Conservation (phyloP, 2,113 vertebrate genomes). For the Murina feae region DNA sequence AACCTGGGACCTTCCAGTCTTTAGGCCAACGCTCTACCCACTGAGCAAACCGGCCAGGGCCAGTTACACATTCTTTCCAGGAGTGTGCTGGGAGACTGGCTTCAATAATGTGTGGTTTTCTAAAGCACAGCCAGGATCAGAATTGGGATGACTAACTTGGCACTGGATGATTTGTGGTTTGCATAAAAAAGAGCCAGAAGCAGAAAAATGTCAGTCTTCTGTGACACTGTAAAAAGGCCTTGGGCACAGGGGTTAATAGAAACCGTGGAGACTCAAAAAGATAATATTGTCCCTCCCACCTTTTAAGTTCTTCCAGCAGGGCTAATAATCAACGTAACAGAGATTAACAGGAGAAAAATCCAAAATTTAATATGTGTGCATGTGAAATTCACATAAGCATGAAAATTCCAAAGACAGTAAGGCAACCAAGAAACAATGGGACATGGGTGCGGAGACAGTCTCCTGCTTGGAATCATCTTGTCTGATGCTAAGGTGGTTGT, state of each 20-base stretch:
- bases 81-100: not conserved
- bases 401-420: not conserved
- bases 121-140: not conserved
- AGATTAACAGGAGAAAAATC: not conserved
- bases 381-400: not conserved
- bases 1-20: too few species aligned
- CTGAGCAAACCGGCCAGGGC: too few species aligned
- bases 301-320: not conserved
- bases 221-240: not conserved
- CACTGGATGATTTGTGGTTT: not conserved
- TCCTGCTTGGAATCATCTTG: not conserved
- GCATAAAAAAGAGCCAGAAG: not conserved
- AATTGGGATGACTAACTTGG: not conserved
- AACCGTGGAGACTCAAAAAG: not conserved
- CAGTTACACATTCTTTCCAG: not conserved
- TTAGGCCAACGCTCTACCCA: too few species aligned
- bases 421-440: not conserved
- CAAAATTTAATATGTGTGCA: not conserved
- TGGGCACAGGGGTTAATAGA: not conserved
- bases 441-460: not conserved
- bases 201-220: not conserved
- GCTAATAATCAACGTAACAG: not conserved
- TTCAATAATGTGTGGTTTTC: conserved; percentile 21
- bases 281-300: not conserved
- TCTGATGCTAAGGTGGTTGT: not conserved